Conservation (phyloP, 2,888 invertebrate species). For the Hemistola chrysoprasaria region DNA sequence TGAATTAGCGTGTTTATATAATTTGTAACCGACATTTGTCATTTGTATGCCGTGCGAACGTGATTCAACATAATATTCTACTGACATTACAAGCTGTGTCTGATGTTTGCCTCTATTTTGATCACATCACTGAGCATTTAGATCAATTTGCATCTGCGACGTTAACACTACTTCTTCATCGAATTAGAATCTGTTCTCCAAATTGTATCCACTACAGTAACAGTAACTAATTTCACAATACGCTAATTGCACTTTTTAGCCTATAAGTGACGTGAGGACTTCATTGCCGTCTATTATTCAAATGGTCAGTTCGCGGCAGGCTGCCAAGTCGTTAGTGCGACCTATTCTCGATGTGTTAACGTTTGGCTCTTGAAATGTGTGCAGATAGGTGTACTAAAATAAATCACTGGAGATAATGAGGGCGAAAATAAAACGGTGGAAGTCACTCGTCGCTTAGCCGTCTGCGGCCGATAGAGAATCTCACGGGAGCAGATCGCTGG, state of each 20-base stretch:
- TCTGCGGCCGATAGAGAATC: constrained; percentile 59
- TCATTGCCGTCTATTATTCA: constrained; percentile 65
- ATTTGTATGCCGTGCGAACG: constrained; percentile 46
- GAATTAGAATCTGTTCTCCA: constrained; percentile 54
- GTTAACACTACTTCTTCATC: constrained; percentile 46
- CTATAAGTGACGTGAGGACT: constrained; percentile 56
- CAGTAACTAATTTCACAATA: constrained; percentile 64
- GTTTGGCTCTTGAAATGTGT: constrained; percentile 51
- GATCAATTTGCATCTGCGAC: constrained; percentile 50
- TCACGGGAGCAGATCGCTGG: constrained; percentile 55
- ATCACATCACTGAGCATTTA: constrained; percentile 47
- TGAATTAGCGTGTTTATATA: constrained; percentile 60
- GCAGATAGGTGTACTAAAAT: constrained; percentile 65
- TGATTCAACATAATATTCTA: constrained; percentile 27
- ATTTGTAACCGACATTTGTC: constrained; percentile 51
- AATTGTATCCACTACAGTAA: constrained; percentile 59
- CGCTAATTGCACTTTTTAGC: constrained; percentile 57
- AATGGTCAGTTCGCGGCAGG: constrained; percentile 51
- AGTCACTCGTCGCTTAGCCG: constrained; percentile 67
- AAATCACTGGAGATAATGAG: constrained; percentile 79
- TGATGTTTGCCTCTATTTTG: constrained; percentile 24
- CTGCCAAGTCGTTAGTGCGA: constrained; percentile 69
- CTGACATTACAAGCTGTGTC: constrained; percentile 16
- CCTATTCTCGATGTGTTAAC: constrained; percentile 69
- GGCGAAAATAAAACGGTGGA: constrained; percentile 75